A percentile compares a stretch with the other conserved stretches of the same genome.
Evolutionary conservation across 2,888 invertebrate species (phyloP).

Genomic region (Molanna angustata): DNA sequence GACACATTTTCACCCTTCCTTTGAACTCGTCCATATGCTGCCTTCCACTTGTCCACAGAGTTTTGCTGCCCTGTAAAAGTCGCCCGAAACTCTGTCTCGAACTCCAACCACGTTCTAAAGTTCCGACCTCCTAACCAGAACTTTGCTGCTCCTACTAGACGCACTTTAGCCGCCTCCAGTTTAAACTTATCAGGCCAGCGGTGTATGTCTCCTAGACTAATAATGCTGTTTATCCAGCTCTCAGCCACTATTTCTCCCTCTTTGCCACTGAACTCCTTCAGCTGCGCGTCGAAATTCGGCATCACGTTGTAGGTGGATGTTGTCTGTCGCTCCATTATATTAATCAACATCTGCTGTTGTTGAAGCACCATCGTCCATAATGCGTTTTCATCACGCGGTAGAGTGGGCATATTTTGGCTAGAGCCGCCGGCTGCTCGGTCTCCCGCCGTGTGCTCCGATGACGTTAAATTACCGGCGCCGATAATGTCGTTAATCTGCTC

Average conservation of each 20-base stretch:
- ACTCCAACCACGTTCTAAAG: background rate
- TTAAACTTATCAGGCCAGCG: background rate
- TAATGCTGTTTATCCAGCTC: background rate
- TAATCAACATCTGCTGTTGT: background rate
- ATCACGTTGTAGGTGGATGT: background rate
- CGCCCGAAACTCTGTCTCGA: background rate
- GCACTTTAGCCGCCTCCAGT: background rate
- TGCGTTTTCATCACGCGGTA: too few species aligned
- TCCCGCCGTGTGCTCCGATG: too few species aligned
- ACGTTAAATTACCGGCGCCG: too few species aligned
- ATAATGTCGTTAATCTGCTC: too few species aligned
- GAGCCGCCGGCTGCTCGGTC: too few species aligned
- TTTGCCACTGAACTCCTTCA: background rate
- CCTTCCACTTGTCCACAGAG: constrained; percentile 1
- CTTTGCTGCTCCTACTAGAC: background rate
- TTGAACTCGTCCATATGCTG: background rate
- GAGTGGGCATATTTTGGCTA: too few species aligned
- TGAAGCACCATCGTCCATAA: background rate
- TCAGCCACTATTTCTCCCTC: constrained; percentile 1
- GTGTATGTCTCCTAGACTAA: background rate
- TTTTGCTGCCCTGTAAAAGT: background rate
- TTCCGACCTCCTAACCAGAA: constrained; percentile 1
- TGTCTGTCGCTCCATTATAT: background rate
- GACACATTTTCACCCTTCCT: background rate
- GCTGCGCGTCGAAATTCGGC: background rate